A percentile compares a stretch with the other conserved stretches of the same genome.
These are phyloP conservation scores for Acanthosepion esculentum DNA, from an alignment of 2,888 invertebrate genomes.

Conservation along the genomic window DNA sequence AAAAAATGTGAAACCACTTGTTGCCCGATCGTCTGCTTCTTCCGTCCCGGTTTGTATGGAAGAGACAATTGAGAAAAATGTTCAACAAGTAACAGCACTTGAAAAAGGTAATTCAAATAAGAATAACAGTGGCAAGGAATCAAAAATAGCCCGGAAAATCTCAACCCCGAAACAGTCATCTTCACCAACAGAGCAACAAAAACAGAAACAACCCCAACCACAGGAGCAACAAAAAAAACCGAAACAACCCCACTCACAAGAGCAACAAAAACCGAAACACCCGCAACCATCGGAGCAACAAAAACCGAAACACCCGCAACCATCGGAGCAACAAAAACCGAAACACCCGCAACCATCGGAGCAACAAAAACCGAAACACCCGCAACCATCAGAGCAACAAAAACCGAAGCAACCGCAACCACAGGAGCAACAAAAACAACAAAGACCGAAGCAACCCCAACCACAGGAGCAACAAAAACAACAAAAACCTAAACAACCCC, in stretches of 20 bases:
- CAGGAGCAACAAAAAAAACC: background rate
- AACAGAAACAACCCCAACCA: background rate
- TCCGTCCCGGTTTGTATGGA: background rate
- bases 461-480: background rate
- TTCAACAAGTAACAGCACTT: background rate
- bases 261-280: background rate
- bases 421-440: background rate
- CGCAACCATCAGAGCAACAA: background rate
- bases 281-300: background rate
- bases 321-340: background rate
- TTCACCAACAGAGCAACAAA: background rate
- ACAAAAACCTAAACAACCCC: background rate
- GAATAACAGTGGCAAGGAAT: background rate
- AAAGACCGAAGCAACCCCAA: background rate
- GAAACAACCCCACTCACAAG: background rate
- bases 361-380: background rate
- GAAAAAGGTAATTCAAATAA: background rate
- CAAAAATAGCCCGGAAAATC: background rate
- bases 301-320: background rate
- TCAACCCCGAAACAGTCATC: background rate
- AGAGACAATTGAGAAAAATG: background rate
- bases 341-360: background rate
- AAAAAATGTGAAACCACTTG: constrained; percentile 76
- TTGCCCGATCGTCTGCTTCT: constrained; percentile 49
- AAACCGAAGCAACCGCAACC: background rate